A percentile compares a stretch with the other conserved stretches of the same genome.
phyloP scores from a whole-genome alignment of 2,888 invertebrate species.

The Ferdinandea cuprea region DNA sequence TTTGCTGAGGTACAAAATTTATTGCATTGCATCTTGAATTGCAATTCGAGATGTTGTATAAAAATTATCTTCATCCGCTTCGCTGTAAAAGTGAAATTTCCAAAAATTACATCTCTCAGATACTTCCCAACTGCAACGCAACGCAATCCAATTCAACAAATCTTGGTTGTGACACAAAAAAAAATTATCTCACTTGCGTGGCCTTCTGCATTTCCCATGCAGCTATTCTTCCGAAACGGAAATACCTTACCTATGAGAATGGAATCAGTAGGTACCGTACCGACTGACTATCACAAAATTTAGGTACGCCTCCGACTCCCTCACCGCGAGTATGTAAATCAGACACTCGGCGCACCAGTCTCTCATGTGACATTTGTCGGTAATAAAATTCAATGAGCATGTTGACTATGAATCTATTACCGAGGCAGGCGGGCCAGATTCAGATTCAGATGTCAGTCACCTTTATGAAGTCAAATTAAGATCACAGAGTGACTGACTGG shows the following conservation, averaged over 20 bases:
- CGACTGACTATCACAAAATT: conserved; percentile 14
- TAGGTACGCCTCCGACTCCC: not conserved
- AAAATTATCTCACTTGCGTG: conserved; percentile 19
- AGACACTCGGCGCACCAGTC: conserved; percentile 12
- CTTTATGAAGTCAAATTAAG: conserved; percentile 68
- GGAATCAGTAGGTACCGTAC: conserved; percentile 12
- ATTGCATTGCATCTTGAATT: too few relatives aligned
- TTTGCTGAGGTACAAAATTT: too few relatives aligned
- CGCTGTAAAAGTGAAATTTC: too few relatives aligned
- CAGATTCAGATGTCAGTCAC: conserved; percentile 72
- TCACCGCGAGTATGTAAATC: conserved; percentile 13
- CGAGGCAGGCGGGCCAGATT: conserved; percentile 38
- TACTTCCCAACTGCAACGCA: too few relatives aligned
- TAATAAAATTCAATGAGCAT: conserved; percentile 66
- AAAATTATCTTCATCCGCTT: too few relatives aligned
- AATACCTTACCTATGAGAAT: conserved; percentile 56
- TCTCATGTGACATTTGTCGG: conserved; percentile 62
- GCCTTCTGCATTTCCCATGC: conserved; percentile 40
- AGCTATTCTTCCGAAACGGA: conserved; percentile 69
- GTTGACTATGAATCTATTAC: conserved; percentile 53
- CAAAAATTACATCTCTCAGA: too few relatives aligned
- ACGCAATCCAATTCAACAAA: conserved; percentile 27
- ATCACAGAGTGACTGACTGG: conserved; percentile 46
- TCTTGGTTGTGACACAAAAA: conserved; percentile 42
- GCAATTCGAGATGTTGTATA: too few relatives aligned